These are phyloP conservation scores for Muscidifurax raptorellus DNA, from an alignment of 1,140 invertebrate species.

Conservation along the genomic window DNA sequence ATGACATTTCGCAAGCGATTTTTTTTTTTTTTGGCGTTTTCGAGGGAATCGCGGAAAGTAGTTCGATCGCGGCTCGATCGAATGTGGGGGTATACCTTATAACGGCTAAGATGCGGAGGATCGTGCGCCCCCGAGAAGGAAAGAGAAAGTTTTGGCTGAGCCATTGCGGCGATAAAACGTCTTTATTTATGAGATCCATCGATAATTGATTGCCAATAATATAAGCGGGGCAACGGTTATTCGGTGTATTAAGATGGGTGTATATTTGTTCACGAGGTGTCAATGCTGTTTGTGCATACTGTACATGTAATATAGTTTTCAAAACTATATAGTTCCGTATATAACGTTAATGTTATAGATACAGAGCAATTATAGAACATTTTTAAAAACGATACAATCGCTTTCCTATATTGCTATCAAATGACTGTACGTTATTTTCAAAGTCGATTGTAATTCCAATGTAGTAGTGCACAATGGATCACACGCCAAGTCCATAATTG, in stretches of 20 bases:
- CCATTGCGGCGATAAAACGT: constrained; percentile 19
- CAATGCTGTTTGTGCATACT: background rate
- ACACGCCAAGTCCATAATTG: background rate
- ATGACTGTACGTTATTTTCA: background rate
- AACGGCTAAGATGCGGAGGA: background rate
- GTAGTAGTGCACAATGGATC: too few species aligned
- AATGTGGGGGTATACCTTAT: too few species aligned
- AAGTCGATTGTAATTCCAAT: background rate
- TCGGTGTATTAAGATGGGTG: background rate
- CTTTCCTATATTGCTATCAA: background rate
- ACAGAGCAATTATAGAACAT: too few species aligned
- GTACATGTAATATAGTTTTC: too few species aligned
- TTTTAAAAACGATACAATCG: background rate
- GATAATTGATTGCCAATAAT: constrained; percentile 29
- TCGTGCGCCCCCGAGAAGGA: background rate
- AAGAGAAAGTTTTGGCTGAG: background rate
- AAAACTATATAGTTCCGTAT: too few species aligned
- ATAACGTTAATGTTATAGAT: too few species aligned
- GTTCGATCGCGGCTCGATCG: background rate
- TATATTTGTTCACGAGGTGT: constrained; percentile 8
- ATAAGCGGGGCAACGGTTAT: background rate
- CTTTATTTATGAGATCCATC: constrained; percentile 39
- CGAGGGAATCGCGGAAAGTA: background rate
- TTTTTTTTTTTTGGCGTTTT: background rate
- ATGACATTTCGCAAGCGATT: constrained; percentile 35